Percentiles rank a stretch among this genome's conserved stretches.
Conservation (phyloP, 2,888 invertebrate species). For the Amblyteles armatorius region DNA sequence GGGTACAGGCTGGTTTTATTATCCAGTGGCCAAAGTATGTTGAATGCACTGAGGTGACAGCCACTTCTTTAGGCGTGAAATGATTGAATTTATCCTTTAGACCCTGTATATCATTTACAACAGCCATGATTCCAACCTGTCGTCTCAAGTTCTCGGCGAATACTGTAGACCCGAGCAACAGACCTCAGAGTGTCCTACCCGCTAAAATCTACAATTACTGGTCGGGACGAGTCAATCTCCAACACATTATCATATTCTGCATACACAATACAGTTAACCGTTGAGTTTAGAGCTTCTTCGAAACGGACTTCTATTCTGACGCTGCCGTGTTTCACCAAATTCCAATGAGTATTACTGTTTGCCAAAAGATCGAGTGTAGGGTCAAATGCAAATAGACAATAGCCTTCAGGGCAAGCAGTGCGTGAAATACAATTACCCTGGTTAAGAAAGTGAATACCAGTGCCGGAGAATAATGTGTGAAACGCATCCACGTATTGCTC, state of each 20-base stretch:
- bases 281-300: conserved; percentile 60
- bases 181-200: conserved; percentile 33
- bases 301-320: conserved; percentile 68
- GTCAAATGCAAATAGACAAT: conserved; percentile 64
- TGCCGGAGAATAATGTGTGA: conserved; percentile 71
- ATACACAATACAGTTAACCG: conserved; percentile 69
- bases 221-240: conserved; percentile 68
- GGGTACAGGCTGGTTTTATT: neutral
- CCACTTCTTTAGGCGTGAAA: neutral
- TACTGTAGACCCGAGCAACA: conserved; percentile 57
- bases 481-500: conserved; percentile 62
- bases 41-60: neutral
- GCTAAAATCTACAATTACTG: conserved; percentile 67
- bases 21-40: neutral
- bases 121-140: fast-evolving
- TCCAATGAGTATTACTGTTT: no score
- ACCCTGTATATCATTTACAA: neutral
- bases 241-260: conserved; percentile 73
- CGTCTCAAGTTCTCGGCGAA: no score
- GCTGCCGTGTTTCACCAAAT: neutral
- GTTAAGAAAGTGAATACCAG: conserved; percentile 65
- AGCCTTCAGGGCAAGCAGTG: conserved; percentile 43
- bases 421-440: neutral
- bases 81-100: neutral
- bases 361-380: conserved; percentile 13